Conservation (phyloP, 2,113 vertebrate genomes). For the Chamaea fasciata region DNA sequence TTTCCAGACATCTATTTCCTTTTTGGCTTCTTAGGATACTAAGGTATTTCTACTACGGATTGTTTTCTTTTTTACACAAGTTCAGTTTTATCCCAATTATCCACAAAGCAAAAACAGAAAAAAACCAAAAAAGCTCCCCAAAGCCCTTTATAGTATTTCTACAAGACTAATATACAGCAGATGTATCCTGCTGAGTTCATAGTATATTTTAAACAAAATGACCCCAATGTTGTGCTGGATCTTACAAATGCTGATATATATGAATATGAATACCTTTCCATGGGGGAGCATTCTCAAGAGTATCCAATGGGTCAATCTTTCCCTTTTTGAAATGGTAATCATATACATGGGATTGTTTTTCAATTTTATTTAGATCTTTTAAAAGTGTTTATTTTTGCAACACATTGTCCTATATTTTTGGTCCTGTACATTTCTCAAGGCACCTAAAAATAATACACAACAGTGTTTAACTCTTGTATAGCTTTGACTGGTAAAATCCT, state of each 20-base stretch:
- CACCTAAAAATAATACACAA: background rate
- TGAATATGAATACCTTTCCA: conserved; percentile 36
- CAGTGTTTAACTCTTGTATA: background rate
- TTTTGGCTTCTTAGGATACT: background rate
- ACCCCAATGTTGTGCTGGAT: conserved; percentile 11
- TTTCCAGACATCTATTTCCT: conserved; percentile 20
- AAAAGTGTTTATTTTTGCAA: conserved; percentile 32
- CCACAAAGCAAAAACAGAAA: background rate
- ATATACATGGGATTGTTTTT: background rate
- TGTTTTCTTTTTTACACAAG: background rate
- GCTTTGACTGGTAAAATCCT: background rate
- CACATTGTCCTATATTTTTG: conserved; percentile 4
- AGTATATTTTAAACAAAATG: conserved; percentile 54
- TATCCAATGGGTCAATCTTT: conserved; percentile 13
- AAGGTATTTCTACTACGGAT: background rate
- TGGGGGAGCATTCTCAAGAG: background rate
- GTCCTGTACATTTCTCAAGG: background rate
- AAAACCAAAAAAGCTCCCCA: background rate
- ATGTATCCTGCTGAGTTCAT: conserved; percentile 52
- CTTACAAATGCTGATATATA: conserved; percentile 35
- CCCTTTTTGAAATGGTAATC: conserved; percentile 36
- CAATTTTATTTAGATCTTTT: conserved; percentile 21
- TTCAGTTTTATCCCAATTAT: conserved; percentile 52
- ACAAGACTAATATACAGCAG: conserved; percentile 35
- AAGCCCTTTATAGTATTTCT: conserved; percentile 44